These are phyloP conservation scores for Urocitellus parryii DNA, from an alignment of 2,113 vertebrate genomes.

Conservation along the genomic window DNA sequence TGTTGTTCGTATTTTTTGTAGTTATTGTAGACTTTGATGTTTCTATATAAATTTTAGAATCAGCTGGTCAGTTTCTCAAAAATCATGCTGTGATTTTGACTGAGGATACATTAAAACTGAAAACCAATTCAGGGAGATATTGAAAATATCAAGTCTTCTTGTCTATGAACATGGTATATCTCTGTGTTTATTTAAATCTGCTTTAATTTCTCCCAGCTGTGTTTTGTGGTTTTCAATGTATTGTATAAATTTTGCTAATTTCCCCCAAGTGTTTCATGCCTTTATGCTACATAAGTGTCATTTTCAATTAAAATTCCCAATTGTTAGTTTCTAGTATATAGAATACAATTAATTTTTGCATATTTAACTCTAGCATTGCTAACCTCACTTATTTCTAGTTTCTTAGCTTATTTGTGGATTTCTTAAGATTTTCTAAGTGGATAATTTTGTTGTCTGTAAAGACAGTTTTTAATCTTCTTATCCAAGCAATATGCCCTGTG, in stretches of 20 bases:
- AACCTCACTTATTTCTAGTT: not conserved
- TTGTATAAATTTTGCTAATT: not conserved
- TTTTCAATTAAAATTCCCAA: slow-evolving; percentile 18
- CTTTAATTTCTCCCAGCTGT: not conserved
- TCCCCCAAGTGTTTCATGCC: not conserved
- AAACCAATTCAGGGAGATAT: not conserved
- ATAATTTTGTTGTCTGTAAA: not conserved
- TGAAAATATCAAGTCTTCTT: not conserved
- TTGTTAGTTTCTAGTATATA: slow-evolving; percentile 23
- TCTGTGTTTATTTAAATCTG: not conserved
- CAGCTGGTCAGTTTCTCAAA: not conserved
- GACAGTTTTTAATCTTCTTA: not conserved
- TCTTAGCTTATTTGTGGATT: not conserved
- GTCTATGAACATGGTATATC: not conserved
- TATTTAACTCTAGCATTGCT: not conserved
- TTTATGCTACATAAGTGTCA: slow-evolving; percentile 19
- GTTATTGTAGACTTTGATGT: not conserved
- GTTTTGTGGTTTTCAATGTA: not conserved
- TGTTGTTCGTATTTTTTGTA: not conserved
- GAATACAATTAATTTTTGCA: not conserved
- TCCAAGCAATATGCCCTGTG: not conserved
- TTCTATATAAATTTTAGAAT: slow-evolving; percentile 22
- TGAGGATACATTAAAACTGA: not conserved
- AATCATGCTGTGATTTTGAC: not conserved
- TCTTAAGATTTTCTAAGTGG: not conserved